These are phyloP conservation scores for Oppia nitens DNA, from an alignment of 1,140 invertebrate species.

Conservation along the genomic window DNA sequence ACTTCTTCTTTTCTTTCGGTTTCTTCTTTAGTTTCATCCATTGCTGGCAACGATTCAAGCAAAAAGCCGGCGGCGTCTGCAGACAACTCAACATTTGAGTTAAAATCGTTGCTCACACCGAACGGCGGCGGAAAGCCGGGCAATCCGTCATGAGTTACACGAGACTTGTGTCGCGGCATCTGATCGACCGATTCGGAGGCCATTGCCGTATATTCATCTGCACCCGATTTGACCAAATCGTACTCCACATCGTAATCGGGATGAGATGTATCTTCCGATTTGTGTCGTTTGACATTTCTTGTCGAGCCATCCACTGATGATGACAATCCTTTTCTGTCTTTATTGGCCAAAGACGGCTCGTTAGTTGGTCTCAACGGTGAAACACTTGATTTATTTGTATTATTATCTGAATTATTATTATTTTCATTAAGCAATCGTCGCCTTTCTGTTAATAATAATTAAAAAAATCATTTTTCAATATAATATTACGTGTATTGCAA, in stretches of 20 bases:
- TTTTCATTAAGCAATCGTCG: background rate
- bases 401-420: background rate
- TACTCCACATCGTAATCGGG: background rate
- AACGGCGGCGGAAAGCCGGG: constrained; percentile 7
- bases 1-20: background rate
- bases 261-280: background rate
- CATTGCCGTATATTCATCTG: background rate
- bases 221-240: background rate
- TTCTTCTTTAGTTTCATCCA: background rate
- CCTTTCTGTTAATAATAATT: background rate
- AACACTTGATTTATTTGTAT: background rate
- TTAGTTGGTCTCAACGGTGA: background rate
- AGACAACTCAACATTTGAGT: background rate
- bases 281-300: background rate
- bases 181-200: background rate
- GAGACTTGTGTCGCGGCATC: background rate
- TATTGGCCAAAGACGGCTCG: background rate
- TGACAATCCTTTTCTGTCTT: background rate
- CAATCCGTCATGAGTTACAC: background rate
- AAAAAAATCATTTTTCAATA: no score
- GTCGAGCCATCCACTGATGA: background rate
- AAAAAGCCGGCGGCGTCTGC: constrained; percentile 11
- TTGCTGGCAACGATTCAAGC: background rate
- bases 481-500: no score
- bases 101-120: background rate